Conservation (phyloP, 2,888 invertebrate species). For the Callyntrura guangdongensis region DNA sequence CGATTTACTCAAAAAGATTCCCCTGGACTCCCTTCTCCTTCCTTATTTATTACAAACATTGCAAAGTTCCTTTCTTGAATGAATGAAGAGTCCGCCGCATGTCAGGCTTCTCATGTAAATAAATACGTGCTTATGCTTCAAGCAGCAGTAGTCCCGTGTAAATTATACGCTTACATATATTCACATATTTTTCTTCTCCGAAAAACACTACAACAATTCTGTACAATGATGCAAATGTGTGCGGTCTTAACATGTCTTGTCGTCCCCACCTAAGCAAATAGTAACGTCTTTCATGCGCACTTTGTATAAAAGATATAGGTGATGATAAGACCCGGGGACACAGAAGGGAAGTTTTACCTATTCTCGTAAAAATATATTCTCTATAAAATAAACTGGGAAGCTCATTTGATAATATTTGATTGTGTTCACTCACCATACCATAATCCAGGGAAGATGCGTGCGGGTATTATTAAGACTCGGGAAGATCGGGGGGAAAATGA, state of each 20-base stretch:
- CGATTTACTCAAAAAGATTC: slow-evolving; percentile 70
- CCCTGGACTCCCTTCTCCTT: slow-evolving; percentile 72
- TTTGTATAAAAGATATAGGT: slow-evolving; percentile 24
- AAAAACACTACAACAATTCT: background rate
- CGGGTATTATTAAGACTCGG: slow-evolving; percentile 29
- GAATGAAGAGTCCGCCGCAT: background rate
- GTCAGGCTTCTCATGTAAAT: slow-evolving; percentile 30
- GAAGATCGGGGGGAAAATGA: background rate
- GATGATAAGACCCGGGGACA: background rate
- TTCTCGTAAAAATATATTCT: slow-evolving; percentile 31
- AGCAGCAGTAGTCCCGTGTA: background rate
- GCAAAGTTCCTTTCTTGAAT: slow-evolving; percentile 31
- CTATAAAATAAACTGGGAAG: slow-evolving; percentile 35
- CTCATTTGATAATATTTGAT: slow-evolving; percentile 72
- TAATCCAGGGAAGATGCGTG: slow-evolving; percentile 63
- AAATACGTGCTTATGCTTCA: background rate
- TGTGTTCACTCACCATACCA: slow-evolving; percentile 64
- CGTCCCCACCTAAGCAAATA: background rate
- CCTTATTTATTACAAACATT: slow-evolving; percentile 58
- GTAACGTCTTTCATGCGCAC: background rate
- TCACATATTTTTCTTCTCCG: background rate
- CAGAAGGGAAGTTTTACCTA: background rate
- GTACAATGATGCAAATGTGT: background rate
- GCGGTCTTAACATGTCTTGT: background rate
- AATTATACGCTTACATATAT: slow-evolving; percentile 1